phyloP scores from a whole-genome alignment of 1,140 invertebrate genomes.

The Monochamus saltuarius region DNA sequence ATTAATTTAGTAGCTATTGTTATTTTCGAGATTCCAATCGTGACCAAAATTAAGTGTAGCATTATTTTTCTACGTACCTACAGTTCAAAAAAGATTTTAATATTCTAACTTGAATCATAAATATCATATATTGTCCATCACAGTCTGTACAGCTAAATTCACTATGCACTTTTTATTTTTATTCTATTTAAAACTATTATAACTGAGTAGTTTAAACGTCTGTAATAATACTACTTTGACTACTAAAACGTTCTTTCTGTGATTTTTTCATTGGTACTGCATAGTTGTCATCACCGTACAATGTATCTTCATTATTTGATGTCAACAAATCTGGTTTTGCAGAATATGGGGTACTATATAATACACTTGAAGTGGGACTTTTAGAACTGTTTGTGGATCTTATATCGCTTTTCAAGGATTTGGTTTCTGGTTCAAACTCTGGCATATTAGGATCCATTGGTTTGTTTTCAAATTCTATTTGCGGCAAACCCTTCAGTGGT shows the following conservation, averaged over 20 bases:
- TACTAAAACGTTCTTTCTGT: slow-evolving; percentile 26
- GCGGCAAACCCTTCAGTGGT: slow-evolving; percentile 72
- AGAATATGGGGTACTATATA: slow-evolving; percentile 26
- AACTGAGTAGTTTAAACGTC: slow-evolving; percentile 35
- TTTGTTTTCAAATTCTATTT: slow-evolving; percentile 77
- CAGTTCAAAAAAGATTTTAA: too few relatives aligned
- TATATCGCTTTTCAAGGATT: not conserved
- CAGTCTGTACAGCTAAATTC: not conserved
- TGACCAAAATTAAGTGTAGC: too few relatives aligned
- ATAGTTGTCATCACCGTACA: slow-evolving; percentile 36
- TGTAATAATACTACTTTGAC: slow-evolving; percentile 43
- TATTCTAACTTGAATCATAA: too few relatives aligned
- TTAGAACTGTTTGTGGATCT: slow-evolving; percentile 3
- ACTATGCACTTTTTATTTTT: not conserved
- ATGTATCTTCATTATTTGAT: slow-evolving; percentile 10
- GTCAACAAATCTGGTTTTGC: slow-evolving; percentile 21
- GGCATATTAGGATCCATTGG: slow-evolving; percentile 62
- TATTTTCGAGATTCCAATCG: too few relatives aligned
- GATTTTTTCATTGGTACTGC: slow-evolving; percentile 30
- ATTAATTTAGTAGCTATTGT: too few relatives aligned
- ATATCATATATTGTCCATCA: too few relatives aligned
- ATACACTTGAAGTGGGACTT: slow-evolving; percentile 25
- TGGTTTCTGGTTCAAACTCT: slow-evolving; percentile 24
- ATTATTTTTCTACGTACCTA: too few relatives aligned
- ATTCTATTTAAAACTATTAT: not conserved